Percentiles rank a stretch among this genome's conserved stretches.
phyloP scores from a whole-genome alignment of 2,888 invertebrate species.

The Phalangium opilio region DNA sequence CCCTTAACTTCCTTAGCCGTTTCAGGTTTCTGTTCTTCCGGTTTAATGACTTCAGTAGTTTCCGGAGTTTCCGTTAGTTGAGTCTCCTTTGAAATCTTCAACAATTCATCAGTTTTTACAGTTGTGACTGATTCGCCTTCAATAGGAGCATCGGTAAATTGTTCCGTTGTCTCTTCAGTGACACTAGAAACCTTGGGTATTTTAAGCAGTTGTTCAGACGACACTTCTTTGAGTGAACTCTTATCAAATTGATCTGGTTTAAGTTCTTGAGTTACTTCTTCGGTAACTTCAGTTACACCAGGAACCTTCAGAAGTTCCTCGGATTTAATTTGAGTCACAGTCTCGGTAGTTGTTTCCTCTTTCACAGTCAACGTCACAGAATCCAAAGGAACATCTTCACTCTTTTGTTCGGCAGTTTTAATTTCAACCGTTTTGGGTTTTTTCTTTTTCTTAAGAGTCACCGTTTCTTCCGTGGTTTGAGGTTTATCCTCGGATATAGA shows the following conservation, averaged over 20 bases:
- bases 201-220: not conserved
- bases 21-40: constrained; percentile 1
- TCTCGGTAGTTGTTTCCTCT: not conserved
- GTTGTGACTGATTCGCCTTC: constrained; percentile 2
- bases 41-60: not conserved
- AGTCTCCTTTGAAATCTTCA: not conserved
- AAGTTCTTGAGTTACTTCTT: too few relatives aligned
- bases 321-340: not conserved
- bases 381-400: not conserved
- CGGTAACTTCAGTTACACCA: too few relatives aligned
- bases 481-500: constrained; percentile 1
- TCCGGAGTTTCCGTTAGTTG: constrained; percentile 2
- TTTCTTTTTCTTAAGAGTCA: not conserved
- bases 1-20: constrained; percentile 2
- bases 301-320: too few relatives aligned
- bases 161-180: constrained; percentile 2
- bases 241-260: too few relatives aligned
- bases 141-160: constrained; percentile 6
- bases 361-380: not conserved
- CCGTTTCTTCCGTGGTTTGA: constrained; percentile 4
- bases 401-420: not conserved
- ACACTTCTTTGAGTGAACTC: too few relatives aligned
- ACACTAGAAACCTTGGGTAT: not conserved
- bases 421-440: constrained; percentile 4
- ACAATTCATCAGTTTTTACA: not conserved